These are phyloP conservation scores for Oryctolagus cuniculus DNA, from an alignment of 2,113 vertebrate genomes.

Conservation along the genomic window DNA sequence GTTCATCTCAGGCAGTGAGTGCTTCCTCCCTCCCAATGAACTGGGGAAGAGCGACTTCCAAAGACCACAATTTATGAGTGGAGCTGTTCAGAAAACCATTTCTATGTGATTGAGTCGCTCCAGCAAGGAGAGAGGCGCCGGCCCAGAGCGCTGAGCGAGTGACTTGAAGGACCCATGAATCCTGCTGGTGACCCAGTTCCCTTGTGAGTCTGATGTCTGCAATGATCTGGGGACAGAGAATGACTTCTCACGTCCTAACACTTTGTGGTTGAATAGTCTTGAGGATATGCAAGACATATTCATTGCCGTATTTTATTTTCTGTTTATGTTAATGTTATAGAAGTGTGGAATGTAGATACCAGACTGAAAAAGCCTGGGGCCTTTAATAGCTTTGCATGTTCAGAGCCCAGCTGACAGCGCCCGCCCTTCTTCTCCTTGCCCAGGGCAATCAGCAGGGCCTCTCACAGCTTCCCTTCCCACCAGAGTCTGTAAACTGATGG, in stretches of 20 bases:
- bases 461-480: accelerated
- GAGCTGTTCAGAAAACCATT: background rate
- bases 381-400: background rate
- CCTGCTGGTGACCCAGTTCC: accelerated
- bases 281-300: background rate
- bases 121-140: background rate
- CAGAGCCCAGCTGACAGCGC: accelerated
- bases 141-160: background rate
- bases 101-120: background rate
- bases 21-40: background rate
- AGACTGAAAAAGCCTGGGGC: background rate
- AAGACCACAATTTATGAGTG: accelerated
- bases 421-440: background rate
- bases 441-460: accelerated
- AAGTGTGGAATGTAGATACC: background rate
- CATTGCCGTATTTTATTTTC: background rate
- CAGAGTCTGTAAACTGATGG: too few relatives aligned
- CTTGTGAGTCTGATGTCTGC: background rate
- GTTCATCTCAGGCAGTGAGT: background rate
- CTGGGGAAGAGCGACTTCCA: background rate
- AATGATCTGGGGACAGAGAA: background rate
- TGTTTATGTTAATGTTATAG: background rate
- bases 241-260: background rate
- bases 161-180: accelerated
- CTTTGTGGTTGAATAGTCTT: background rate